Percentiles rank a stretch among this genome's conserved stretches.
Evolutionary conservation across 2,888 invertebrate species (phyloP).

Genomic region (Chrysomela aeneicollis): DNA sequence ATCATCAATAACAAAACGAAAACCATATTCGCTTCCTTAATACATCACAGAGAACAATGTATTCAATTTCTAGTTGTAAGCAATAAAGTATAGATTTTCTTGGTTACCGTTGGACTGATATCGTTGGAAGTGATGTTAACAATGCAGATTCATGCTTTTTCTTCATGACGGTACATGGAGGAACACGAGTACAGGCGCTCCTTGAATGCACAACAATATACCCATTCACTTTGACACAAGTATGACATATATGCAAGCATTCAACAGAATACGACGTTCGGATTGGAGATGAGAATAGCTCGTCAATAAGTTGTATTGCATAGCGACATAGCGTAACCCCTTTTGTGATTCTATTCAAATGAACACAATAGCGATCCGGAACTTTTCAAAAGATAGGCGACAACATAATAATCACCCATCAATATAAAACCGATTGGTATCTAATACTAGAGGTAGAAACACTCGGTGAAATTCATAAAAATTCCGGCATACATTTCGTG

Average conservation of each 20-base stretch:
- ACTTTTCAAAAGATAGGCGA: neutral
- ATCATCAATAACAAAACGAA: conserved; percentile 7
- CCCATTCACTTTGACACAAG: conserved; percentile 25
- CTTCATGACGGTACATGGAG: conserved; percentile 28
- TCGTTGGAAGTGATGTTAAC: conserved; percentile 33
- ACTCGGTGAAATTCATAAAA: too few species aligned
- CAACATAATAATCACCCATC: too few species aligned
- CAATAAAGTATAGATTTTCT: conserved; percentile 29
- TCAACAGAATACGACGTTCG: conserved; percentile 10
- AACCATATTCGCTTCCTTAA: conserved; percentile 20
- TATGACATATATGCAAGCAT: conserved; percentile 28
- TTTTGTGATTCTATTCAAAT: neutral
- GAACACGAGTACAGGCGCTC: conserved; percentile 36
- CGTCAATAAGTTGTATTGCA: conserved; percentile 7
- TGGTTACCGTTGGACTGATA: conserved; percentile 18
- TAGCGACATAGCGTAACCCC: conserved; percentile 4
- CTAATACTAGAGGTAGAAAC: too few species aligned
- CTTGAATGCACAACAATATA: conserved; percentile 31
- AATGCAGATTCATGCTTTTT: conserved; percentile 32
- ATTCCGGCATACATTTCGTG: too few species aligned
- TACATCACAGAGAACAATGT: conserved; percentile 14
- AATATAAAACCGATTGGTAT: too few species aligned
- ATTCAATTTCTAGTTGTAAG: conserved; percentile 24
- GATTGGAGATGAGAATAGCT: neutral
- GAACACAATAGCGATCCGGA: neutral